Conservation (phyloP, 2,797 vertebrate species). For the Sciurus vulgaris region DNA sequence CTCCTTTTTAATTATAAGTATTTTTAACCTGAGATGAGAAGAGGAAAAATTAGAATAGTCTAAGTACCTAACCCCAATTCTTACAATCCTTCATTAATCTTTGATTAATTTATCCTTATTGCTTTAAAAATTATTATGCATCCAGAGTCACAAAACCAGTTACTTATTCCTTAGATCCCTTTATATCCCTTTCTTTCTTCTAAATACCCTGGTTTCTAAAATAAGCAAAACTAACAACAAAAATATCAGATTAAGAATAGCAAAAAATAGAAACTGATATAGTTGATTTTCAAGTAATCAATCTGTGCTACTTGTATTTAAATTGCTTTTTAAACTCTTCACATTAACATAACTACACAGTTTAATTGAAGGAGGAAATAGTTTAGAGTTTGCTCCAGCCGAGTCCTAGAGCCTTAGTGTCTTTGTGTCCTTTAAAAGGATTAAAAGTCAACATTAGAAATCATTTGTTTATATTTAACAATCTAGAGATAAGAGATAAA, state of each 20-base stretch:
- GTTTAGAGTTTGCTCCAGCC: neutral
- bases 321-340: neutral
- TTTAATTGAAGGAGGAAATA: neutral
- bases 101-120: neutral
- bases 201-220: neutral
- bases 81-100: neutral
- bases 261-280: neutral
- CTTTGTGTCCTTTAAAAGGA: neutral
- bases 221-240: neutral
- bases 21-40: neutral
- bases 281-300: neutral
- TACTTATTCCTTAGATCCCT: neutral
- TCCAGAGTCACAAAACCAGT: neutral
- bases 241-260: neutral
- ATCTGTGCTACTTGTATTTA: neutral
- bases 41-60: neutral
- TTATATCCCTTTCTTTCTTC: neutral
- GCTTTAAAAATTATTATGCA: neutral
- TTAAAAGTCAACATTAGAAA: neutral
- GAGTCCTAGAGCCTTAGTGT: neutral
- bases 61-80: neutral
- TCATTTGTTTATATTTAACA: neutral
- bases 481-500: neutral
- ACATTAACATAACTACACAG: neutral
- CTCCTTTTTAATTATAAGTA: neutral